These are phyloP conservation scores for Synanceia verrucosa DNA, from an alignment of 2,797 vertebrate genomes.

Conservation along the genomic window DNA sequence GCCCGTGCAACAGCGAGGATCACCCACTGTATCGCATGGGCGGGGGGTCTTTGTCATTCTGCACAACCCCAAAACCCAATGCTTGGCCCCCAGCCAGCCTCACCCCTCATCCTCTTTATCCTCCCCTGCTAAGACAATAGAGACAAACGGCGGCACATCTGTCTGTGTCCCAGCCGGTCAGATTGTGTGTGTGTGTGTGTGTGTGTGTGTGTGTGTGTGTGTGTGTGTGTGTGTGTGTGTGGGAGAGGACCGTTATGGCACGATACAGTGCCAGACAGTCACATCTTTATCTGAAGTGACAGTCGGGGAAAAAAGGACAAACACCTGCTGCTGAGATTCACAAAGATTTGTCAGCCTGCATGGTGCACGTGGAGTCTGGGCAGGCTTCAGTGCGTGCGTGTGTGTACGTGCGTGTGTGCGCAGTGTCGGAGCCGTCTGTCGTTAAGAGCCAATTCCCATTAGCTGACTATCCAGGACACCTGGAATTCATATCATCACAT, in stretches of 20 bases:
- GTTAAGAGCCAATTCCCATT: conserved; percentile 29
- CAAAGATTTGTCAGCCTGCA: not conserved
- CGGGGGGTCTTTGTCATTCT: conserved; percentile 78
- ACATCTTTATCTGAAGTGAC: conserved; percentile 55
- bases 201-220: conserved; percentile 8
- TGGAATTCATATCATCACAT: conserved; percentile 43
- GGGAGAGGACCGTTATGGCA: conserved; percentile 50
- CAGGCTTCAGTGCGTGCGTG: not conserved
- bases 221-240: conserved; percentile 8
- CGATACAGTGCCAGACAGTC: conserved; percentile 52
- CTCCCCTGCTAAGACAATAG: conserved; percentile 72
- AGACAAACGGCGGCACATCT: conserved; percentile 80
- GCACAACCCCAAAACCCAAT: conserved; percentile 64
- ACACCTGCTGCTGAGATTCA: conserved; percentile 60
- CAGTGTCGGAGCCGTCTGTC: conserved; percentile 23
- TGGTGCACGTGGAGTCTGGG: not conserved
- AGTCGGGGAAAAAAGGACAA: conserved; percentile 30
- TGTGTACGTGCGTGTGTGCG: not conserved
- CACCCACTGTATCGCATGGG: conserved; percentile 46
- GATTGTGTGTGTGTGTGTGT: conserved; percentile 25
- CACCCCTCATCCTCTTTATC: conserved; percentile 38
- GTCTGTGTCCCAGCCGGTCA: conserved; percentile 62
- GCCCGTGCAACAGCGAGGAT: conserved; percentile 29
- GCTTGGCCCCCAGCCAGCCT: conserved; percentile 64
- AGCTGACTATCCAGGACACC: conserved; percentile 32